Percentiles rank a stretch among this genome's conserved stretches.
Evolutionary conservation across 2,797 vertebrate species (phyloP).

Genomic region (Tragelaphus oryx): DNA sequence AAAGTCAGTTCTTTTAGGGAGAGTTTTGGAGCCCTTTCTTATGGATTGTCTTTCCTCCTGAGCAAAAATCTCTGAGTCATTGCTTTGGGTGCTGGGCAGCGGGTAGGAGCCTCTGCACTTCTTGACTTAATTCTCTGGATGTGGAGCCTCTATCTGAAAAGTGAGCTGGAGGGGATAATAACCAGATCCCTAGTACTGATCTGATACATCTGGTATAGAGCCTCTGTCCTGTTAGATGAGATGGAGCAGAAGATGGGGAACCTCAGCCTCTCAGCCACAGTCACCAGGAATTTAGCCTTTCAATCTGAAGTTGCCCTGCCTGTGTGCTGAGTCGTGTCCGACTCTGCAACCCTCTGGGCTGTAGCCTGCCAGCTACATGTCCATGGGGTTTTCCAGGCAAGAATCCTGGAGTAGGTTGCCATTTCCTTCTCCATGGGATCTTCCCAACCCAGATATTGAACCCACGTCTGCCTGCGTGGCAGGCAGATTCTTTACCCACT

Average conservation of each 20-base stretch:
- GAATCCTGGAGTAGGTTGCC: background rate
- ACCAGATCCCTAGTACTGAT: background rate
- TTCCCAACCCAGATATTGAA: background rate
- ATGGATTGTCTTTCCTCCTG: background rate
- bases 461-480: accelerated
- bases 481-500: background rate
- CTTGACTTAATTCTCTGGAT: background rate
- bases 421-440: background rate
- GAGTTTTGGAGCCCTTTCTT: background rate
- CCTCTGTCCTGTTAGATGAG: background rate
- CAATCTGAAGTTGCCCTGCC: background rate
- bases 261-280: background rate
- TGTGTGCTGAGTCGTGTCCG: accelerated
- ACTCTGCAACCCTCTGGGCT: background rate
- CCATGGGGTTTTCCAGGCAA: background rate
- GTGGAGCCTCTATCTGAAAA: background rate
- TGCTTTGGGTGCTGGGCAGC: background rate
- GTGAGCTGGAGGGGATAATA: background rate
- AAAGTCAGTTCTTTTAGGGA: background rate
- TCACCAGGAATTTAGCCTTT: background rate
- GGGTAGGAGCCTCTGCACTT: background rate
- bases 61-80: background rate
- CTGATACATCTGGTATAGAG: background rate
- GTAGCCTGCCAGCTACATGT: background rate
- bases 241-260: background rate